These are phyloP conservation scores for Prenolepis imparis DNA, from an alignment of 2,888 invertebrate genomes.

Conservation along the genomic window DNA sequence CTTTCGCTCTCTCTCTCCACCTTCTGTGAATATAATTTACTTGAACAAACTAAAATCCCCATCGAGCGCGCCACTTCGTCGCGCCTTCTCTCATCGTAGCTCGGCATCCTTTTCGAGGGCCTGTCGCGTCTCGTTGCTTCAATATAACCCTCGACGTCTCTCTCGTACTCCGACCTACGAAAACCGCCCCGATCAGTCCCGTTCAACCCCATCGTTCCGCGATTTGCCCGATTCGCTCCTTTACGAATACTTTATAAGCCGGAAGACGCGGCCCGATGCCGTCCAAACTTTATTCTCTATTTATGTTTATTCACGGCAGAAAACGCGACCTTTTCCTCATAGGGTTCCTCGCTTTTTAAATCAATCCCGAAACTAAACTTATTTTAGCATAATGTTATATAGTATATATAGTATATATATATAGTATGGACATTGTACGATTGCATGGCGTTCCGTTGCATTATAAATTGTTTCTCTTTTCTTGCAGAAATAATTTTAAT, in stretches of 20 bases:
- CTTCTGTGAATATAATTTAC: constrained; percentile 86
- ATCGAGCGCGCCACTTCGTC: constrained; percentile 64
- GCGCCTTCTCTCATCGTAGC: constrained; percentile 68
- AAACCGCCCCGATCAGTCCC: constrained; percentile 67
- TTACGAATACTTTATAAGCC: constrained; percentile 84
- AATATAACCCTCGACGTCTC: constrained; percentile 59
- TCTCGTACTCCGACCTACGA: constrained; percentile 32
- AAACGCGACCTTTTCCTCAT: constrained; percentile 51
- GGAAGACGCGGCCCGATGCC: constrained; percentile 78
- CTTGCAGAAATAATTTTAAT: not conserved
- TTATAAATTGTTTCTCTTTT: not conserved
- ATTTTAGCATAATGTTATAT: no score
- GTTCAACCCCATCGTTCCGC: constrained; percentile 71
- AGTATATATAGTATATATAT: no score
- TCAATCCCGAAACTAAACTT: constrained; percentile 20
- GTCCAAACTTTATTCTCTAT: constrained; percentile 82
- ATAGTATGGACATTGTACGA: no score
- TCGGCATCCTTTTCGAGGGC: constrained; percentile 76
- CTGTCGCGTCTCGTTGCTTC: constrained; percentile 67
- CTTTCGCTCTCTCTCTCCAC: constrained; percentile 64
- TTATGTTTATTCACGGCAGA: constrained; percentile 80
- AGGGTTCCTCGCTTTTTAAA: constrained; percentile 54
- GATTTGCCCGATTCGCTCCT: constrained; percentile 75
- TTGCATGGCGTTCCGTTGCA: not conserved
- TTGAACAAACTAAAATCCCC: constrained; percentile 85